Conservation (phyloP, 2,888 invertebrate genomes). For the Stenchaetothrips biformis region DNA sequence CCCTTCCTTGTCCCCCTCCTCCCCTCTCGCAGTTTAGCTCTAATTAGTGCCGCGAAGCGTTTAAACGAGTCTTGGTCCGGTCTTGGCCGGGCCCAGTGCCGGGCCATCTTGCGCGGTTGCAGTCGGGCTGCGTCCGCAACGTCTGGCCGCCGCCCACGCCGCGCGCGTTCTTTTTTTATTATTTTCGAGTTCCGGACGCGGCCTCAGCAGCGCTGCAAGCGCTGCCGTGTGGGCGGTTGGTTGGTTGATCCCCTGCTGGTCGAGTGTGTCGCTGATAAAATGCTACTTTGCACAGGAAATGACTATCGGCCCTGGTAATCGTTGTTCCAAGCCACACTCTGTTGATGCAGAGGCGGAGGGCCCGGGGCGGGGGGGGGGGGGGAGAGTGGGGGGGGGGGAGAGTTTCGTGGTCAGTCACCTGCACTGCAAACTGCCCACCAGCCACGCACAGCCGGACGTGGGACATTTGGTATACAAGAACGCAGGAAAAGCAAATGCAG, state of each 20-base stretch:
- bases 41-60: constrained; percentile 13
- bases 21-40: neutral
- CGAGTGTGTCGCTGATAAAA: constrained; percentile 18
- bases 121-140: neutral
- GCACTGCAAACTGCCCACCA: neutral
- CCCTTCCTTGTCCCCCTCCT: neutral
- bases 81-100: neutral
- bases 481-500: too few species aligned
- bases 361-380: neutral
- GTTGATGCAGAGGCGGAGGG: neutral
- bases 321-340: neutral
- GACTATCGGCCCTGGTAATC: constrained; percentile 14
- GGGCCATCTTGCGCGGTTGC: neutral
- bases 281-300: constrained; percentile 23
- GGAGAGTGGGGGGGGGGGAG: neutral
- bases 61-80: constrained; percentile 13
- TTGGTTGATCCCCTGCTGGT: neutral
- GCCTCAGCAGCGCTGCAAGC: neutral
- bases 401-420: neutral
- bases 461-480: constrained; percentile 8
- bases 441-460: neutral
- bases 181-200: too few species aligned
- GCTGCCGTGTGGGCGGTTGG: neutral
- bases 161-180: neutral
- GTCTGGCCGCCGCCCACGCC: neutral